Base-by-base conservation (phyloP, 2,888 invertebrate genomes). In the Eupithecia exiguata region DNA sequence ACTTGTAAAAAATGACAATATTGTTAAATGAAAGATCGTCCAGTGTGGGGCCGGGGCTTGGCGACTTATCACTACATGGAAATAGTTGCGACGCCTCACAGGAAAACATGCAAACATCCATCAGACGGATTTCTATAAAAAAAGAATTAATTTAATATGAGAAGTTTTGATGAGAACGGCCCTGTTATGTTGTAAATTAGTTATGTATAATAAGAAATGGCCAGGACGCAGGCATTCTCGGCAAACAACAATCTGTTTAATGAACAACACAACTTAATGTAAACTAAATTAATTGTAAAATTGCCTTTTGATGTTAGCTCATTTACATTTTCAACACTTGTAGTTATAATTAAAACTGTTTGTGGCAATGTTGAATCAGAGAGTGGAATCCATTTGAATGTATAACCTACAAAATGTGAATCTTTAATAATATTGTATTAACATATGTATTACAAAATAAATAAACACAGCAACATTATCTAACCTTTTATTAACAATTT, bases 391-490 rank as follows among this genome's bases (percentile, higher is more conserved):
- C 10, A 49, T 16, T n/a, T 49, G 53, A 21, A 53, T 18, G 21
- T 49, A 49, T 36, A 10, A 30, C 18, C 21, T 38, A 58, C 36
- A 18, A 46, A 46, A 62, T 68, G 30, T 70, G 65, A 66, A 62
- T 9, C 9, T 63, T 0, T 62, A 21, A 25, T 53, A 30, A n/a
- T 49, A 49, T 46, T 43, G n/a, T 67, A 68, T 58, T 21, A 4
- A 4, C 30, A 30, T 30, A 66, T 61, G 69, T 71, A 71, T 61
- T 10, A 61, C 16, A n/a, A 71, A 74, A 69, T 74, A 71, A 65
- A 74, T 68, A 74, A 74, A 71, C 68, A 74, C 71, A 72, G 69
- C 71, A 70, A 53, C 40, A 46, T 67, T 30, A 25, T 40, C 25
- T 43, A 0, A 25, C 43, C 49, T 74, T 63, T 75, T 74, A 71